Evolutionary conservation across 2,113 vertebrate species (phyloP).

Genomic region (Melanerpes formicivorus): DNA sequence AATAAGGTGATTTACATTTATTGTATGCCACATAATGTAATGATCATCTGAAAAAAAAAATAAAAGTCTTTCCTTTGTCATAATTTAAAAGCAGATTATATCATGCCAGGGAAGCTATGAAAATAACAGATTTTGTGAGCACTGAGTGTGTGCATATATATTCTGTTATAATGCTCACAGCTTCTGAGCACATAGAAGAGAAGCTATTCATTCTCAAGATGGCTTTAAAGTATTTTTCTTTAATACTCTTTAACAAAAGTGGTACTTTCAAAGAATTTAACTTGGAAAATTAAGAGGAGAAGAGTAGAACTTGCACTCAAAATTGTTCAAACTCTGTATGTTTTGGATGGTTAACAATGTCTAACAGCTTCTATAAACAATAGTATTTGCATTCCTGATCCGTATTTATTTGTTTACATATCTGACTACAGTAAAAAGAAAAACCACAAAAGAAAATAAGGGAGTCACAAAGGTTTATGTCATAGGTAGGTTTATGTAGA

Average conservation of each 20-base stretch:
- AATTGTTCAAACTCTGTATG: background rate
- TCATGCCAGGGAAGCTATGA: background rate
- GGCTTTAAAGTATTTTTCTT: background rate
- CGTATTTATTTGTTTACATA: accelerated
- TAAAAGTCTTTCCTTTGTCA: background rate
- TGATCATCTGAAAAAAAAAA: background rate
- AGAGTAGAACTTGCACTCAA: background rate
- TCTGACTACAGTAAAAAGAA: background rate
- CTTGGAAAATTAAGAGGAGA: background rate
- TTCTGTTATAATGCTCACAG: background rate
- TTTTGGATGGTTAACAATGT: background rate
- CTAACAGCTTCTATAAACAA: background rate
- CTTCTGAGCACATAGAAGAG: background rate
- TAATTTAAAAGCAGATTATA: background rate
- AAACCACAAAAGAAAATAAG: background rate
- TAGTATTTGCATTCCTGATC: background rate
- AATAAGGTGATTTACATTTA: background rate
- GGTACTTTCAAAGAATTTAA: background rate
- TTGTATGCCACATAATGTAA: background rate
- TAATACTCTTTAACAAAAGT: background rate
- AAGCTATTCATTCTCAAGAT: background rate
- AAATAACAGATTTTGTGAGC: background rate
- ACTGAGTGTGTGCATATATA: background rate
- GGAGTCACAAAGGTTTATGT: background rate
- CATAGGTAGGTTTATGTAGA: background rate